A percentile compares a stretch with the other conserved stretches of the same genome.
phyloP scores from a whole-genome alignment of 2,113 vertebrate species.

The Euleptes europaea region DNA sequence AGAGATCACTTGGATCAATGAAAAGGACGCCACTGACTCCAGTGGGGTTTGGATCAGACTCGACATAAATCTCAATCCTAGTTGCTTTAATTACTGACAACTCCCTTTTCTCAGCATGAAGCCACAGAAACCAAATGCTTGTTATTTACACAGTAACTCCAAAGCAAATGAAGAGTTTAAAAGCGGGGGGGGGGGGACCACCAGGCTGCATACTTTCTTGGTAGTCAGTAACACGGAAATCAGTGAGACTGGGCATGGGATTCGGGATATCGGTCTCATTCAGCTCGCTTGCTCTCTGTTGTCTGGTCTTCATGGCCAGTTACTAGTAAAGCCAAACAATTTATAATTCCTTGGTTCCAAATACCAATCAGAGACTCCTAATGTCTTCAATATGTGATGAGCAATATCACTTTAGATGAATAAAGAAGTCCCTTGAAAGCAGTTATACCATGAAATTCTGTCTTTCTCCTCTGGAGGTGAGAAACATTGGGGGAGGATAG shows the following conservation, averaged over 20 bases:
- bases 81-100: slow-evolving; percentile 15
- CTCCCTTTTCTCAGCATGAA: slow-evolving; percentile 4
- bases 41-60: background rate
- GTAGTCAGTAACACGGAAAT: background rate
- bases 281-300: background rate
- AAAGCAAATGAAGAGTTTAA: slow-evolving; percentile 7
- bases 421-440: too few relatives aligned
- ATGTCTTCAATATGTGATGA: too few relatives aligned
- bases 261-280: background rate
- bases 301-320: background rate
- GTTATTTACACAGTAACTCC: background rate
- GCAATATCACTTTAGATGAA: too few relatives aligned
- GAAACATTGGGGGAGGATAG: too few relatives aligned
- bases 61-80: background rate
- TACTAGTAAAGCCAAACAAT: too few relatives aligned
- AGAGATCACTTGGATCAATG: background rate
- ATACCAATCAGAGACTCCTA: too few relatives aligned
- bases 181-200: too few relatives aligned
- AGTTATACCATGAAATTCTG: too few relatives aligned
- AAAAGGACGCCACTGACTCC: background rate
- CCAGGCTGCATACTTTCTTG: background rate
- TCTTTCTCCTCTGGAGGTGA: too few relatives aligned
- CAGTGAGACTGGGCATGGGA: background rate
- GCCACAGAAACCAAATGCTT: slow-evolving; percentile 1
- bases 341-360: too few relatives aligned